Evolutionary conservation across 1,140 invertebrate genomes (phyloP), one percentile per base, ranked within the genome.

Genomic region (Drosophila nigrodunni): DNA sequence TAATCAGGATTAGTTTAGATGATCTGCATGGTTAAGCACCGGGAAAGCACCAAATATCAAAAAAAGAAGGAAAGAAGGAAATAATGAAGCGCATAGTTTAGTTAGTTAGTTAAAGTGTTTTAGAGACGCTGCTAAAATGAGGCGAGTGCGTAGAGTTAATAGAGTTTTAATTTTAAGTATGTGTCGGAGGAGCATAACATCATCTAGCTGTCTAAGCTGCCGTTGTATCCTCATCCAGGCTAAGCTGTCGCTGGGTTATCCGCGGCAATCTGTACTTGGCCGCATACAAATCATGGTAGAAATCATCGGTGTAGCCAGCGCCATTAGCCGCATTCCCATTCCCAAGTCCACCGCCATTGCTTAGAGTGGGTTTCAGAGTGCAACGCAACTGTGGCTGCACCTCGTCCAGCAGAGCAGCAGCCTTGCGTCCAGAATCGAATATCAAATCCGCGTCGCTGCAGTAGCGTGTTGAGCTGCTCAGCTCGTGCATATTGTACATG

Each of bases 401-500:
- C 41, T 90, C 86, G 46, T 92, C 81, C 25, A 91, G 77, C 41
- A 92, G 52, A 2, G 83, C 87, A 15, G 83, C 85, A 9, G 90
- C 90, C 18, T 89, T 89, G 49, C 74, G 74, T 25, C 80, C 82
- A 2, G 86, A 72, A 65, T 91, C 85, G 41, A 78, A 89, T 10
- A 89, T 82, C 15, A 89, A 34, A 10, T 89, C 85, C 7, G 85
- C 85, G 41, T 89, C 85, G 52, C 86, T 89, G 65, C 75, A 74
- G 44, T 72, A 77, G 8, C 57, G 70, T 25, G 74, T 89, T 47
- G 75, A 73, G 25, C 54, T 66, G 50, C 65, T 75, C 64, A 89
- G 52, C 67, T 92, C 87, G n/a, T 78, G 72, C 25, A 92, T 90
- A 52, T 92, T 90, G 57, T 82, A 89, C 71, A 92, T 77, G 7